Evolutionary conservation across 2,888 invertebrate species (phyloP).

Genomic region (Epinotia brunnichana): DNA sequence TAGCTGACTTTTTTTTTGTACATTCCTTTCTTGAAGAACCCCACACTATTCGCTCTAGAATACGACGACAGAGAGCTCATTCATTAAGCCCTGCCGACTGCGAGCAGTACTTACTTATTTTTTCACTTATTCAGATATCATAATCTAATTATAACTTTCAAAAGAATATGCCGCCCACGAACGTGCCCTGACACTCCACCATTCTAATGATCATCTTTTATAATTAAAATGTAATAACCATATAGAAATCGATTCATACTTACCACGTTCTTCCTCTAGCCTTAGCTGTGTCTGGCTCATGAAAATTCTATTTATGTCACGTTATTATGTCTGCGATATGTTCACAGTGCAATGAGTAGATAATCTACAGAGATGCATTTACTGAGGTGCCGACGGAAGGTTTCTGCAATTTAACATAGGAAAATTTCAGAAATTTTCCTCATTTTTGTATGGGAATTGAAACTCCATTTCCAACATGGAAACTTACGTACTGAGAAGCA

Average conservation of each 20-base stretch:
- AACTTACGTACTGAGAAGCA: no score
- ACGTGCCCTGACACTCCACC: background rate
- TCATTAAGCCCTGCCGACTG: no score
- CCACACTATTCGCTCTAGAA: no score
- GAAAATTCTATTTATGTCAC: conserved; percentile 40
- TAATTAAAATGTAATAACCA: conserved; percentile 1
- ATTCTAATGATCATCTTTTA: background rate
- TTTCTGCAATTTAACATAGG: no score
- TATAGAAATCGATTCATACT: background rate
- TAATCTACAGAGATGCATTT: background rate
- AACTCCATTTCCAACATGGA: no score
- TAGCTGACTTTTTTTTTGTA: no score
- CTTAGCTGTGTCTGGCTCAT: conserved; percentile 34
- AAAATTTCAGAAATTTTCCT: no score
- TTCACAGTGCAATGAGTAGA: background rate
- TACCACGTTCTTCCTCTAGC: background rate
- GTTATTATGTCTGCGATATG: conserved; percentile 26
- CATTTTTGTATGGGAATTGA: no score
- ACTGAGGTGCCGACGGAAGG: no score
- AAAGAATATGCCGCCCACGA: background rate
- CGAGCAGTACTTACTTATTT: no score
- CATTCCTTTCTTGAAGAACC: no score
- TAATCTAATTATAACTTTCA: conserved; percentile 1
- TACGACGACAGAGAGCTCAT: no score
- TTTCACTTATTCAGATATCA: background rate